phyloP scores from a whole-genome alignment of 2,888 invertebrate species.

The Dicyrtomina minuta region DNA sequence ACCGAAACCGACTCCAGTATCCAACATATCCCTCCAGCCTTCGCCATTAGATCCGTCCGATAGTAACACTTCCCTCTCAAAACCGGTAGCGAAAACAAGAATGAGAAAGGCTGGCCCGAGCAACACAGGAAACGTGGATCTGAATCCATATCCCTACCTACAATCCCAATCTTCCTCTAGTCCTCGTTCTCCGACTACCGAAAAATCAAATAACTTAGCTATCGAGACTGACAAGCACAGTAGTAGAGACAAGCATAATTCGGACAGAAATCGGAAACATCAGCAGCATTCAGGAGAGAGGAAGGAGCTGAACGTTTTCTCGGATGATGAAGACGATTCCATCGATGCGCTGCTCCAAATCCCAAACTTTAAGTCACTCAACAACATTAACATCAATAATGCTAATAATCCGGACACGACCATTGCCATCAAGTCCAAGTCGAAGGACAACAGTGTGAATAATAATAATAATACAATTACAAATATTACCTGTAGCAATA shows the following conservation, averaged over 20 bases:
- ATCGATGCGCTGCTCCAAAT: constrained; percentile 45
- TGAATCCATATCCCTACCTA: too few relatives aligned
- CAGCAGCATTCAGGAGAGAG: not conserved
- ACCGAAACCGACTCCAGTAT: too few relatives aligned
- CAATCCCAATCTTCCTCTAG: not conserved
- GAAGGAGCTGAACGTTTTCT: constrained; percentile 37
- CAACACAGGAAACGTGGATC: too few relatives aligned
- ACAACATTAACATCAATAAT: constrained; percentile 1
- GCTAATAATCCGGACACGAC: not conserved
- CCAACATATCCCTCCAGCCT: too few relatives aligned
- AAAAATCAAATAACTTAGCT: constrained; percentile 6
- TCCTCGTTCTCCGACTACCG: not conserved
- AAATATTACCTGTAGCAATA: not conserved
- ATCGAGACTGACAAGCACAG: not conserved
- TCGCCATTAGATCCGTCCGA: too few relatives aligned
- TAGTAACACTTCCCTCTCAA: not conserved
- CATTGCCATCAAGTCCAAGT: too few relatives aligned
- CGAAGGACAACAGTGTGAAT: not conserved
- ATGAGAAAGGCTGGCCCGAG: too few relatives aligned
- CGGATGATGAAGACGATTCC: constrained; percentile 48
- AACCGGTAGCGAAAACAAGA: not conserved
- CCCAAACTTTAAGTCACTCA: constrained; percentile 8
- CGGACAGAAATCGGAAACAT: not conserved
- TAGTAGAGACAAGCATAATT: not conserved
- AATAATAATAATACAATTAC: not conserved